Base-by-base conservation (phyloP, 2,888 invertebrate species). In the Congeria kusceri region DNA sequence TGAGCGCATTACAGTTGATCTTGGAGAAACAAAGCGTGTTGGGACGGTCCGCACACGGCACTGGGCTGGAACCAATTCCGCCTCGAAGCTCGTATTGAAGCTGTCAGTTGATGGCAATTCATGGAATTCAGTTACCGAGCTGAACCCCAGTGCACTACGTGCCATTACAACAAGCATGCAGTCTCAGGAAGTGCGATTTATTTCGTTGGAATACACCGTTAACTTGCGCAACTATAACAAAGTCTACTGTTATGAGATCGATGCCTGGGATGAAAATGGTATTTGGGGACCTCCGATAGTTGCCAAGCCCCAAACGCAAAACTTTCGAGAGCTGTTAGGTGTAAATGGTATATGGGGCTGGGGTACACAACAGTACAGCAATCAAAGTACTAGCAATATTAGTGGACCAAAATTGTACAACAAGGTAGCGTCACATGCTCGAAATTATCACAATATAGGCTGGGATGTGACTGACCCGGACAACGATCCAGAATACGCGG, bases 271-370 rank as follows among this genome's bases (percentile, higher is more conserved):
- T 29, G 73, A 75, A 65, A 49, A 83, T 58, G 80, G 80, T 0
- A 46, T 66, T 3, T 88, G 84, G 83, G 88, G 88, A 47, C 58
- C 77, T 0, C 25, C 57, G 27, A 75, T 84, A 1, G 5, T 23
- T 3, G 63, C 83, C 4, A 71, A 59, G 49, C 80, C 83, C 5
- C 86, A 87, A 49, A 67, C 65, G 9, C 63, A 73, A 23, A 82
- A 73, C 20, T 39, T 89, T 11, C 44, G 84, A 28, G 64, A 84
- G 23, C 79, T 88, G 29, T 67, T 89, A 9, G 89, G 89, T 0
- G 86, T 89, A 9, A 89, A 89, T 66, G 89, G 87, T 15, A 88
- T 89, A 56, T 89, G 89, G 89, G 88, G 89, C 0, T 89, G 89
- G 89, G 88, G 87, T 23, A 79, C 84, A 47, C 77, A 71, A 11